Evolutionary conservation across 2,113 vertebrate species (phyloP), one percentile per base, ranked within the genome.

Genomic region (Ictalurus furcatus): DNA sequence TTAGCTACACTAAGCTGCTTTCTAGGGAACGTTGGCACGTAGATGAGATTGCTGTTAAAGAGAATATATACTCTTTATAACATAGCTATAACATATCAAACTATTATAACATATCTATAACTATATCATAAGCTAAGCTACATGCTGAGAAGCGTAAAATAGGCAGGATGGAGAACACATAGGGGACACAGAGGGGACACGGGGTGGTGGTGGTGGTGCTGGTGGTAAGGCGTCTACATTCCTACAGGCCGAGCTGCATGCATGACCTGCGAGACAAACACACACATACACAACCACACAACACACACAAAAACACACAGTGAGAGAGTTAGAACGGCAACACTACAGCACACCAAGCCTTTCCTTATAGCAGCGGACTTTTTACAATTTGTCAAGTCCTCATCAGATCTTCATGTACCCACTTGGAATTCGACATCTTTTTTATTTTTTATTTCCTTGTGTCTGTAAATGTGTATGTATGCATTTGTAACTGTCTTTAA

Each of bases 251-350:
- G 54, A 89, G 89, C 93, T 89, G 92, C 95, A 96, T 96, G 94
- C 95, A 96, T 92, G 92, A 95, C 94, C 96, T 96, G 95, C 91
- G 76, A 87, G 92, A 95, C 87, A 94, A 86, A 94, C 91, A 96
- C 87, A 96, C 85, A 95, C 81, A 93, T 23, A 87, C 30, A 91
- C 44, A 92, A 54, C 81, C 44, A 90, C 56, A 89, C 65, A 87
- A 88, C 37, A 87, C 56, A 90, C 6, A 79, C 40, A 86, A 80
- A 73, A 67, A 84, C 71, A 84, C n/a, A 73, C 69, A 82, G 13
- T 28, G 7, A 54, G 12, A 84, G 9, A 52, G 44, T 71, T 85
- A 85, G 67, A 85, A 73, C 81, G 28, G 34, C 58, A 84, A 84
- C 5, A 9, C 0, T 34, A 61, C 34, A 59, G 80, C 80, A 83